These are phyloP conservation scores for Oreochromis tanganicae DNA, from an alignment of 2,113 vertebrate species.

Conservation along the genomic window DNA sequence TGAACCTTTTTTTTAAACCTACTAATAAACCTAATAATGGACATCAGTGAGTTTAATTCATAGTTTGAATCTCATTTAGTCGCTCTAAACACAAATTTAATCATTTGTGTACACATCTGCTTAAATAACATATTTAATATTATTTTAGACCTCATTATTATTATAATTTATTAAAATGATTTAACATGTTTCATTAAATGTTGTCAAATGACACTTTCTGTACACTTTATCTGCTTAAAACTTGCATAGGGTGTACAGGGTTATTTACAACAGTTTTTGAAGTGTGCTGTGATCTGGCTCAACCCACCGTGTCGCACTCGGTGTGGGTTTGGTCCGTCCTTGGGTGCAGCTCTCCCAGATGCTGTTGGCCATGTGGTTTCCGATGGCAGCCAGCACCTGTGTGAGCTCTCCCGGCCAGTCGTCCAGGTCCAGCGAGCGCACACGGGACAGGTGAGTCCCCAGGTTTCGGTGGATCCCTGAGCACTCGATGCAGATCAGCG, in stretches of 20 bases:
- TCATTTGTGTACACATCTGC: background rate
- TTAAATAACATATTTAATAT: background rate
- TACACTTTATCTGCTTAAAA: too few species aligned
- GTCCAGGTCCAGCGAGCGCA: slow-evolving; percentile 92
- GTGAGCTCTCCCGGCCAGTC: slow-evolving; percentile 94
- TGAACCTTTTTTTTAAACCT: background rate
- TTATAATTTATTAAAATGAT: background rate
- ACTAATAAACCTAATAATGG: background rate
- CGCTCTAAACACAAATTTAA: background rate
- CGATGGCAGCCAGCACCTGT: slow-evolving; percentile 87
- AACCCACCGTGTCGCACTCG: slow-evolving; percentile 80
- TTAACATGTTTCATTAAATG: background rate
- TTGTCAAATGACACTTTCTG: background rate
- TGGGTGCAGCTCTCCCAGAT: slow-evolving; percentile 90
- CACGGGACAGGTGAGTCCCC: slow-evolving; percentile 91
- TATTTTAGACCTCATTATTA: background rate
- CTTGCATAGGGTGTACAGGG: background rate
- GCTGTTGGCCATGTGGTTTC: slow-evolving; percentile 88
- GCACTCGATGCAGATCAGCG: slow-evolving; percentile 95
- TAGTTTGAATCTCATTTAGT: background rate
- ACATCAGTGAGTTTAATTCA: background rate
- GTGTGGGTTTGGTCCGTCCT: slow-evolving; percentile 83
- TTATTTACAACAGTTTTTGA: background rate
- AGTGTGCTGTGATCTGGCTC: background rate
- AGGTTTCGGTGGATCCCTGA: slow-evolving; percentile 94